Base-by-base conservation (phyloP, 2,113 vertebrate genomes). In the Sinocyclocheilus anshuiensis region DNA sequence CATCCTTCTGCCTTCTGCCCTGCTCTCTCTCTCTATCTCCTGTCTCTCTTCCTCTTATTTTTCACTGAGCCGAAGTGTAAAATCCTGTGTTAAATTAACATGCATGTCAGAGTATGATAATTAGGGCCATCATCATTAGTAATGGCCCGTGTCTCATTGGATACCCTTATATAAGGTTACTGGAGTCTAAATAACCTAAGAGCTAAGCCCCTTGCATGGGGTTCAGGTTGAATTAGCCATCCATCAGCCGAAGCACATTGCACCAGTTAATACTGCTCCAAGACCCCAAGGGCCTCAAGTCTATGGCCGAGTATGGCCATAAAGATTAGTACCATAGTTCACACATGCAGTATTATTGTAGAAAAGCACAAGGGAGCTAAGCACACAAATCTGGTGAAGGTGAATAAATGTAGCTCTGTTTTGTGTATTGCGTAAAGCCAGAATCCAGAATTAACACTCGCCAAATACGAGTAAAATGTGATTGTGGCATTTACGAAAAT, bases 81-180 rank as follows among this genome's bases (percentile, higher is more conserved):
- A 91, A 87, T 88, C 53, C 83, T 75, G 42, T 93, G 90, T 94
- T 92, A 90, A 91, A 93, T 92, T 90, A 90, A 90, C 91, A 90
- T 91, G 88, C 72, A 48, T 92, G 92, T 94, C 92, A 90, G 82
- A 87, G 90, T 92, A 90, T 83, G 89, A 86, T 93, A 91, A 90
- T 93, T 91, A 92, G 90, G 90, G 78, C 84, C 76, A 85, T 89
- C 88, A 89, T 90, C 91, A 91, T 93, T 93, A 93, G 93, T 91
- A 91, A 88, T 82, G 75, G 50, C 36, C 88, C 83, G 67, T 63
- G 75, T 87, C 90, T 91, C 75, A 85, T 83, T 90, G 88, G 77
- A 85, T 92, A 67, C 65, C 90, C 92, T 93, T 91, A 91, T 92
- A 86, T 91, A 81, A 93, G 90, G 91, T 90, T 91, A 87, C 79